Evolutionary conservation across 2,888 invertebrate genomes (phyloP).

Genomic region (Atrina japonica): DNA sequence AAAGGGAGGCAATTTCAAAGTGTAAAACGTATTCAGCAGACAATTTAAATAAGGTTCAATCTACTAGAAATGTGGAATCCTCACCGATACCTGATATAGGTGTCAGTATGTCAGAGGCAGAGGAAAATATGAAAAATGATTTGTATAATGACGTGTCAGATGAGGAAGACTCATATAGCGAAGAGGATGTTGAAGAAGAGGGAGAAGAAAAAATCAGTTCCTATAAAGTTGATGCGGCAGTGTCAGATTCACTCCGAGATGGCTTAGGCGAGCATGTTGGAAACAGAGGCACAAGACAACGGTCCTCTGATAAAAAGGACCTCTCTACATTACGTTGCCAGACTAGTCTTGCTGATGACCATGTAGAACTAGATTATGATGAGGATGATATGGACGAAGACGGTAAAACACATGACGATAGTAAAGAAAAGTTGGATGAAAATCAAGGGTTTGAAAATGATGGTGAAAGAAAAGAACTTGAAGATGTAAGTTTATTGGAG

Average conservation of each 20-base stretch:
- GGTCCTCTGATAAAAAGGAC: conserved; percentile 6
- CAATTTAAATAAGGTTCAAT: too few relatives aligned
- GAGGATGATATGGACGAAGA: conserved; percentile 70
- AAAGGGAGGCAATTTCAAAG: conserved; percentile 26
- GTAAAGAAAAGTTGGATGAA: conserved; percentile 59
- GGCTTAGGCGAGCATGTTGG: conserved; percentile 37
- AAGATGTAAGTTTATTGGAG: conserved; percentile 37
- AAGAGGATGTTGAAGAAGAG: conserved; percentile 26
- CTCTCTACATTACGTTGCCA: conserved; percentile 33
- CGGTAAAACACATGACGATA: conserved; percentile 60
- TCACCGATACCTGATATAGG: too few relatives aligned
- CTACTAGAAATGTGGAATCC: too few relatives aligned
- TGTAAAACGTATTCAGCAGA: conserved; percentile 9
- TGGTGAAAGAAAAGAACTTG: conserved; percentile 50
- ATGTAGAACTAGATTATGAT: conserved; percentile 81
- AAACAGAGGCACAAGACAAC: conserved; percentile 55
- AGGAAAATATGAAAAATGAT: conserved; percentile 20
- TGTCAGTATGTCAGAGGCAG: conserved; percentile 47
- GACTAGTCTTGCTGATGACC: conserved; percentile 74
- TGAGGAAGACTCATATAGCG: conserved; percentile 44
- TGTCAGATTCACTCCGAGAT: conserved; percentile 31
- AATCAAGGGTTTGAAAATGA: conserved; percentile 54
- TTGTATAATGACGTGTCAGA: conserved; percentile 46
- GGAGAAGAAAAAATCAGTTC: conserved; percentile 2
- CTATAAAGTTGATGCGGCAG: conserved; percentile 21